Evolutionary conservation across 2,888 invertebrate genomes (phyloP), one percentile per base, ranked within the genome.

Genomic region (Troides oblongomaculatus): DNA sequence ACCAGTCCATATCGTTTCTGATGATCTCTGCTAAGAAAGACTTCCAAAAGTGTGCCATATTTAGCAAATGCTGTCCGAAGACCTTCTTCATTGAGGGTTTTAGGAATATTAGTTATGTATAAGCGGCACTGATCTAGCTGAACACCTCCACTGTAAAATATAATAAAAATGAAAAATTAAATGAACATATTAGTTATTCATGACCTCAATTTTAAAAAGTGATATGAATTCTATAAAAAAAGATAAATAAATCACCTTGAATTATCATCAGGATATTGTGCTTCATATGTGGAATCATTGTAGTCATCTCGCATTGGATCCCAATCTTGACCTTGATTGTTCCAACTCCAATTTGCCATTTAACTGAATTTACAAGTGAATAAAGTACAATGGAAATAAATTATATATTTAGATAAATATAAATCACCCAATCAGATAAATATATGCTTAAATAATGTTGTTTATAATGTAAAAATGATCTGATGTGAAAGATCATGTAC

Each of bases 71-170:
- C 82, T 0, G 83, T 72, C 0, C 76, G 62, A 0, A 92, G 75
- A 0, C 90, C 92, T 0, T 87, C 84, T 0, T 85, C 81, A 17
- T 77, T 89, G 1, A 92, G 72, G 0, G 74, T 84, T n/a, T 74
- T 75, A 0, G 90, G 88, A 43, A 92, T 78, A 61, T 86, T 89
- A 0, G 79, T 86, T 1, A 92, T 77, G 72, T 92, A 90, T 0
- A 92, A 77, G 0, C 84, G 80, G 50, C 77, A 79, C 46, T 88
- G 85, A 71, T 90, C 86, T 0, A 90, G 65, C 2, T 78, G 78
- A 0, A 79, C 79, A 0, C 73, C 76, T 0, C 78, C 79, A 21
- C 86, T 87, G 77, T 8, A 46, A 66, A 50, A 61, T 57, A 56
- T 57, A 39, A 12, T 36, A 60, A 63, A 63, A 50, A 10, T 62